phyloP scores from a whole-genome alignment of 64 coral and sea anemone genomes.

The Astreopora myriophthalma region DNA sequence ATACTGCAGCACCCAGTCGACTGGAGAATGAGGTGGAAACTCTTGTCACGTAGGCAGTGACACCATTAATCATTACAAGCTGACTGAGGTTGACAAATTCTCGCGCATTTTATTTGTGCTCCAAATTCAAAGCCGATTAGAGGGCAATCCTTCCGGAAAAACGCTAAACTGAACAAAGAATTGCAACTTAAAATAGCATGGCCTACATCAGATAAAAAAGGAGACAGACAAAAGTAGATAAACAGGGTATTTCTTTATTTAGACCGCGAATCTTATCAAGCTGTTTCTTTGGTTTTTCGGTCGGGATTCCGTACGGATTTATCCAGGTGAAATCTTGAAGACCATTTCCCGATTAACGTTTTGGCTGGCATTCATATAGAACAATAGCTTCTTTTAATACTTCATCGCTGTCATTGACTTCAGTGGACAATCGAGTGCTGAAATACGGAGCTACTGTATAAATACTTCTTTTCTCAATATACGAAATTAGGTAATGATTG shows the following conservation, averaged over 20 bases:
- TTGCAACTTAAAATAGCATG: neutral
- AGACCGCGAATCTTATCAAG: neutral
- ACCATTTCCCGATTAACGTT: too few species aligned
- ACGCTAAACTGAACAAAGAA: neutral
- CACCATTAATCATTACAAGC: neutral
- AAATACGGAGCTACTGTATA: too few species aligned
- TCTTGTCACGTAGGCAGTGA: too few species aligned
- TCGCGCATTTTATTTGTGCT: neutral
- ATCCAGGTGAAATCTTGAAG: too few species aligned
- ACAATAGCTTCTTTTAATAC: neutral
- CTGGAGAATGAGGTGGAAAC: too few species aligned
- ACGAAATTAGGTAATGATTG: too few species aligned
- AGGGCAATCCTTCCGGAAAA: neutral
- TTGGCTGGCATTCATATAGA: neutral
- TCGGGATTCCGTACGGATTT: neutral
- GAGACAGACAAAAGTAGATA: neutral
- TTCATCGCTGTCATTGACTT: too few species aligned
- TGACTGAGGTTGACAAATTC: neutral
- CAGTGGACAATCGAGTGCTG: too few species aligned
- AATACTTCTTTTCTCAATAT: too few species aligned
- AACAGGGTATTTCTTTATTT: neutral
- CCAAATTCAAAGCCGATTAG: neutral
- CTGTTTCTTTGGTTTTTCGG: neutral
- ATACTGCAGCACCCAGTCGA: too few species aligned
- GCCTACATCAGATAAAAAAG: neutral